These are phyloP conservation scores for Serinus canaria DNA, from an alignment of 2,113 vertebrate species.

Conservation along the genomic window DNA sequence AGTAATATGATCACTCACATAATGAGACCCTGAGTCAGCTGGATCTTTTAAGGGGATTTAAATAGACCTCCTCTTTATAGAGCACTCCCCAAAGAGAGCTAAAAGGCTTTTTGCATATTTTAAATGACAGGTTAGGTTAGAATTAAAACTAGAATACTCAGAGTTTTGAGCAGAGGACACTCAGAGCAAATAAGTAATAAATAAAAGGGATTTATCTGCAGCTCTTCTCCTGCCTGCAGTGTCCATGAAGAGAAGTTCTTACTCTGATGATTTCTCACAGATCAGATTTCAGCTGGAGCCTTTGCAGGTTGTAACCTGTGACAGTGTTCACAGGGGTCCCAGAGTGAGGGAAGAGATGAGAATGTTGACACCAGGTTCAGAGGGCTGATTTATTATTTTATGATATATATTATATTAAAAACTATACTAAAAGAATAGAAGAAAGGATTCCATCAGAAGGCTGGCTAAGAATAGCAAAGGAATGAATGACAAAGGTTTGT, in stretches of 20 bases:
- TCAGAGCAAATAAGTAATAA: neutral
- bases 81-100: neutral
- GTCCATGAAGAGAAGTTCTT: neutral
- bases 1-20: neutral
- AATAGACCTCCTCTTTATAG: neutral
- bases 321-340: no score
- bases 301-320: neutral
- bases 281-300: neutral
- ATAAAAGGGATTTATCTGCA: neutral
- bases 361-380: no score
- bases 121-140: neutral
- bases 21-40: constrained; percentile 30
- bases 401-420: no score
- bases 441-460: no score
- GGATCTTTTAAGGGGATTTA: constrained; percentile 2
- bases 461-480: no score
- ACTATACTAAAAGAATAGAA: no score
- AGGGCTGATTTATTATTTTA: no score
- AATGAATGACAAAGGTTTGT: no score
- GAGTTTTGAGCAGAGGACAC: neutral
- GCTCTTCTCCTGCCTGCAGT: neutral
- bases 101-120: neutral
- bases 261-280: neutral
- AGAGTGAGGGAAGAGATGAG: no score
- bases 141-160: neutral